Percentiles rank a stretch among this genome's conserved stretches.
Evolutionary conservation across 2,113 vertebrate species (phyloP).

Genomic region (Oryzias javanicus): DNA sequence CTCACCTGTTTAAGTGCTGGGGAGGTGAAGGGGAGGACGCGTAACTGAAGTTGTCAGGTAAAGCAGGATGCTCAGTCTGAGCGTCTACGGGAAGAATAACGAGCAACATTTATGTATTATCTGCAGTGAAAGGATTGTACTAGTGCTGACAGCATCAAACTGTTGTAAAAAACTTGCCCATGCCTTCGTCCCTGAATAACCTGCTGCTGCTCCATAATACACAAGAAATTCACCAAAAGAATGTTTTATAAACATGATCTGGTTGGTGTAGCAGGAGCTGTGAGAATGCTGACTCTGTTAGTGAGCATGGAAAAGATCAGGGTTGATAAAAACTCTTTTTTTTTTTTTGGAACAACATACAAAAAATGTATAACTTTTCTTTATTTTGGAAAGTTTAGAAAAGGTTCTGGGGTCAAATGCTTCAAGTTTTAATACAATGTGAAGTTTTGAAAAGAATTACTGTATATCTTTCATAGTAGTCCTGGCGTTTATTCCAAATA

Average conservation of each 20-base stretch:
- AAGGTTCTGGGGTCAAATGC: too few species aligned
- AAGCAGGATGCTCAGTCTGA: conserved; percentile 17
- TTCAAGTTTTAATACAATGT: too few species aligned
- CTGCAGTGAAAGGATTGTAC: background rate
- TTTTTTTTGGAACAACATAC: too few species aligned
- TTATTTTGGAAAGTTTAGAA: too few species aligned
- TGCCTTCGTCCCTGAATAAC: background rate
- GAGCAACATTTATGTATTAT: conserved; percentile 15
- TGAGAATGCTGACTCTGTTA: conserved; percentile 11
- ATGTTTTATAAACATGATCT: conserved; percentile 8
- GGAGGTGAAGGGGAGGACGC: background rate
- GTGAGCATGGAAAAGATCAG: background rate
- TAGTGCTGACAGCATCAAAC: conserved; percentile 34
- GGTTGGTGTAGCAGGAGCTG: background rate
- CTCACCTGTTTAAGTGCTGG: background rate
- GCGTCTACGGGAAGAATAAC: conserved; percentile 37
- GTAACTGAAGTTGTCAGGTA: conserved; percentile 27
- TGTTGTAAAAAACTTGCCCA: conserved; percentile 3
- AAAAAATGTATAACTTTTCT: too few species aligned
- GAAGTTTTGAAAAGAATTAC: too few species aligned
- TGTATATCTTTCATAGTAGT: too few species aligned
- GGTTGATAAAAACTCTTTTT: too few species aligned
- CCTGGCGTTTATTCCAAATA: too few species aligned
- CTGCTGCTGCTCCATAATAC: background rate
- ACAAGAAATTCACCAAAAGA: conserved; percentile 8